These are phyloP conservation scores for Ptychodera flava DNA, from an alignment of 35 echinoderm and acorn worm genomes.

Conservation along the genomic window DNA sequence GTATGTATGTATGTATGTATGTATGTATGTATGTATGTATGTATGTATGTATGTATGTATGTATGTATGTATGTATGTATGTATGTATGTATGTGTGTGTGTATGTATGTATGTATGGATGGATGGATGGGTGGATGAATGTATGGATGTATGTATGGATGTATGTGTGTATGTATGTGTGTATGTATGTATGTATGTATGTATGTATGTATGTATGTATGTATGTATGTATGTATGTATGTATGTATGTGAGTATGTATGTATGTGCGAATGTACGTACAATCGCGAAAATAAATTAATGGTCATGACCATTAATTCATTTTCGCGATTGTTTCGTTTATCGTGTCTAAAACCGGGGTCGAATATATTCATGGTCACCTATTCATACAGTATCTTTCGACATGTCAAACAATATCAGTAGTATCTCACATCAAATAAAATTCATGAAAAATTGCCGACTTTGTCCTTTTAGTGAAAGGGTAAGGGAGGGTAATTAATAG, in stretches of 20 bases:
- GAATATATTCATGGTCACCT: too few species aligned
- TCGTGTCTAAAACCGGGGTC: too few species aligned
- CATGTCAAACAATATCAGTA: too few species aligned
- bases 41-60: not conserved
- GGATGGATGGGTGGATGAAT: not conserved
- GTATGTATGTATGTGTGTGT: not conserved
- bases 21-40: not conserved
- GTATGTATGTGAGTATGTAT: not conserved
- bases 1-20: not conserved
- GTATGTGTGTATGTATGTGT: not conserved
- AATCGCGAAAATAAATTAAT: too few species aligned
- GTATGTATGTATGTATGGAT: not conserved
- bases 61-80: constrained; percentile 2
- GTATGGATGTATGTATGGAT: not conserved
- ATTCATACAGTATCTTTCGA: too few species aligned
- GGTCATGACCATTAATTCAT: too few species aligned
- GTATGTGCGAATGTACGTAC: not conserved
- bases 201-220: not conserved
- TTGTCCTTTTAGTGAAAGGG: too few species aligned
- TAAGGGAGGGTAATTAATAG: too few species aligned
- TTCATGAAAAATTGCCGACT: too few species aligned
- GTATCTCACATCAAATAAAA: too few species aligned
- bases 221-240: not conserved
- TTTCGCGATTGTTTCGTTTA: too few species aligned
- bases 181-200: not conserved